Conservation (phyloP, 2,113 vertebrate species). For the Pelodiscus sinensis region DNA sequence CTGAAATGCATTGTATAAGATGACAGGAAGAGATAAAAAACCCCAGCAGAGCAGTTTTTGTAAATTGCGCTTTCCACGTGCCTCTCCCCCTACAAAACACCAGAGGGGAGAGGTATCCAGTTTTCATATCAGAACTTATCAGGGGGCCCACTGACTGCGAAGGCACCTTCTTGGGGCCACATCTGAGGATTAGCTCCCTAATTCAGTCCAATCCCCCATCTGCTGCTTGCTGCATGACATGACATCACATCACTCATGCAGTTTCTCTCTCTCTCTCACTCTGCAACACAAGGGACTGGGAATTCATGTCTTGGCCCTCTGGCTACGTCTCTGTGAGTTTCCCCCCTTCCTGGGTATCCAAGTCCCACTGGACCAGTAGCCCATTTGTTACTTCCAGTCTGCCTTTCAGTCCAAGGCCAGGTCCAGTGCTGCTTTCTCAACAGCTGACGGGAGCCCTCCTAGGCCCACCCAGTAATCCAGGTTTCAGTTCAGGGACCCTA, state of each 20-base stretch:
- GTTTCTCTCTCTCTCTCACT: too few relatives aligned
- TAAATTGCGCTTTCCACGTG: background rate
- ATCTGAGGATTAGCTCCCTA: background rate
- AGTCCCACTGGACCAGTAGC: too few relatives aligned
- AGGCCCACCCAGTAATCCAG: too few relatives aligned
- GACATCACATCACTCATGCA: background rate
- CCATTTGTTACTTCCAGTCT: too few relatives aligned
- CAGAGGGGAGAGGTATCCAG: background rate
- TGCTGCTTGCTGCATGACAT: background rate
- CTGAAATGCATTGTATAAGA: background rate
- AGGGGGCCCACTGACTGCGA: background rate
- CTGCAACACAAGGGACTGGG: too few relatives aligned
- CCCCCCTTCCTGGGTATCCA: too few relatives aligned
- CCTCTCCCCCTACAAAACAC: background rate
- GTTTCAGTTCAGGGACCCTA: too few relatives aligned
- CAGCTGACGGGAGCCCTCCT: too few relatives aligned
- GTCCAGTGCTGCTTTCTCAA: too few relatives aligned
- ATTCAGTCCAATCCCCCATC: accelerated
- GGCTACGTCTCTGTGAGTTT: too few relatives aligned
- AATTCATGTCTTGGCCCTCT: too few relatives aligned
- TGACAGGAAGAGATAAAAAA: constrained; percentile 31
- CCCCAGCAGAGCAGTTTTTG: background rate
- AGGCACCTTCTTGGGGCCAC: background rate
- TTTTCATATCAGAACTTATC: background rate
- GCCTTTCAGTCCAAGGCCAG: too few relatives aligned